Percentiles rank a stretch among this genome's conserved stretches.
Conservation (phyloP, 2,888 invertebrate genomes). For the Psylliodes chrysocephalus region DNA sequence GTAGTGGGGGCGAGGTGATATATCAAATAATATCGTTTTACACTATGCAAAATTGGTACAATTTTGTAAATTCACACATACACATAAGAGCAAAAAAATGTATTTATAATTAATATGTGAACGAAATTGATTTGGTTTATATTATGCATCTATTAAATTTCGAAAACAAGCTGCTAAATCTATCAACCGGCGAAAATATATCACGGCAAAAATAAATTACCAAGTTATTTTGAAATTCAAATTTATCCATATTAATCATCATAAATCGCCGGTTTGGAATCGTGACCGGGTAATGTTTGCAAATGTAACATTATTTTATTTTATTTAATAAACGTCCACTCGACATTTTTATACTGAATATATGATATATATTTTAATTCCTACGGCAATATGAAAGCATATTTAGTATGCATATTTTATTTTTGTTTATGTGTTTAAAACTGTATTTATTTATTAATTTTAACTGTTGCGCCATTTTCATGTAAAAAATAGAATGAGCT, state of each 20-base stretch:
- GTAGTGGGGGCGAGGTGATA: too few relatives aligned
- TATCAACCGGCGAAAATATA: constrained; percentile 12
- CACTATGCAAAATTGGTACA: too few relatives aligned
- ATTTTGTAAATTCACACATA: too few relatives aligned
- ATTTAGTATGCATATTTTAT: background rate
- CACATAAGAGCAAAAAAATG: too few relatives aligned
- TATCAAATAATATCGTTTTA: too few relatives aligned
- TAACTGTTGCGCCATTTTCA: too few relatives aligned
- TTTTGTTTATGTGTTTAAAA: too few relatives aligned
- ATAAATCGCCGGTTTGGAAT: constrained; percentile 19
- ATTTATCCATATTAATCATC: constrained; percentile 21
- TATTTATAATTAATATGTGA: background rate
- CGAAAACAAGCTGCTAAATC: constrained; percentile 3
- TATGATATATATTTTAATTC: constrained; percentile 4
- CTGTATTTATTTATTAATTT: too few relatives aligned
- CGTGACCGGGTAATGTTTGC: constrained; percentile 7
- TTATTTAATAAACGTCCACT: constrained; percentile 26
- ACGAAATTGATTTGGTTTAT: constrained; percentile 5
- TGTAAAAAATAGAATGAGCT: too few relatives aligned
- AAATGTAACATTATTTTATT: constrained; percentile 25
- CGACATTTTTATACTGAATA: constrained; percentile 4
- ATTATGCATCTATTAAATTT: background rate
- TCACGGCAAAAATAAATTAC: constrained; percentile 20
- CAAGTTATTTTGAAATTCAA: constrained; percentile 9
- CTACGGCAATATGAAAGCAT: background rate